Evolutionary conservation across 1,140 invertebrate genomes (phyloP).

Genomic region (Brachionus rotundiformis): DNA sequence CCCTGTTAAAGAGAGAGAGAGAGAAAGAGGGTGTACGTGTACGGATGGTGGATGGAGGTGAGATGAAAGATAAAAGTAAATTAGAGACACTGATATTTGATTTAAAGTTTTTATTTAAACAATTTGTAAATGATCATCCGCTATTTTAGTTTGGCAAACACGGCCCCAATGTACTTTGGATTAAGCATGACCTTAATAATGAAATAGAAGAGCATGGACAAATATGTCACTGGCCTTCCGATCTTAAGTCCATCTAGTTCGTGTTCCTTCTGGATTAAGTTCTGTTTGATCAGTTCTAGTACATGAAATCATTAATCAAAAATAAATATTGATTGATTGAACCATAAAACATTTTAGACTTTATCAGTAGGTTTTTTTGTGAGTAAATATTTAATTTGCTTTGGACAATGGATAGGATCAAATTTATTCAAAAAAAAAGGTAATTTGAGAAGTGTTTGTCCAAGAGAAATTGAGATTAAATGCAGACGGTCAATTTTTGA

Average conservation of each 20-base stretch:
- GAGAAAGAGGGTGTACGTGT: neutral
- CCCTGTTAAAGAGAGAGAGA: neutral
- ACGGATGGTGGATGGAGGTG: neutral
- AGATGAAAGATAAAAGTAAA: conserved; percentile 8
- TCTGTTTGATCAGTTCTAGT: neutral
- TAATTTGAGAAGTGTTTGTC: conserved; percentile 29
- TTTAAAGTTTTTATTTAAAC: conserved; percentile 30
- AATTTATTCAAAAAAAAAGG: conserved; percentile 4
- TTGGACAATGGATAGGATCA: conserved; percentile 11
- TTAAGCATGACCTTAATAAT: neutral
- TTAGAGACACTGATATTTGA: conserved; percentile 44
- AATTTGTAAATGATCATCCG: neutral
- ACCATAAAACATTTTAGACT: neutral
- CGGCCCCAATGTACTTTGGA: neutral
- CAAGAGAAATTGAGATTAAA: neutral
- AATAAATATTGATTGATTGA: conserved; percentile 15
- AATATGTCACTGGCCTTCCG: neutral
- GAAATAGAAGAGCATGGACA: conserved; percentile 3
- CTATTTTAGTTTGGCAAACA: conserved; percentile 14
- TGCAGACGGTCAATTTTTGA: neutral
- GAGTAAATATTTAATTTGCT: conserved; percentile 26
- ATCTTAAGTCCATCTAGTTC: neutral
- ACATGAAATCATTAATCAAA: neutral
- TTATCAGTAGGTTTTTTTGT: neutral
- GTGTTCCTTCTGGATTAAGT: neutral